These are phyloP conservation scores for Acanthoscelides obtectus DNA, from an alignment of 2,888 invertebrate species.

Conservation along the genomic window DNA sequence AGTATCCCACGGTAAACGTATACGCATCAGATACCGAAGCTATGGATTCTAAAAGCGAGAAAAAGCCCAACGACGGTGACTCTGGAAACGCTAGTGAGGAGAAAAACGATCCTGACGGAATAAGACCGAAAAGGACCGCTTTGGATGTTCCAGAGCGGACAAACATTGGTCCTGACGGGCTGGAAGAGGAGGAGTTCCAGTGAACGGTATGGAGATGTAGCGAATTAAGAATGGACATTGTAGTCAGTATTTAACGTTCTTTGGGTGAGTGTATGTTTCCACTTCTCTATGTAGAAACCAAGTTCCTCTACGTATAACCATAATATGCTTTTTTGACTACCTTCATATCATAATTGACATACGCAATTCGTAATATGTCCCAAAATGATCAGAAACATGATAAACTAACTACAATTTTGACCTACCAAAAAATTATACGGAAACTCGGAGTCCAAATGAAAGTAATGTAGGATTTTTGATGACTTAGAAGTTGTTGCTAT, in stretches of 20 bases:
- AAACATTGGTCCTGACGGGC: slow-evolving; percentile 23
- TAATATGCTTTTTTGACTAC: no score
- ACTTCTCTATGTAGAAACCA: no score
- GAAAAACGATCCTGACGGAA: background rate
- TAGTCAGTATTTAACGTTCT: background rate
- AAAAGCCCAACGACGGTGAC: background rate
- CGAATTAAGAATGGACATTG: background rate
- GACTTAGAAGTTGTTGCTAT: no score
- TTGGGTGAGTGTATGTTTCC: background rate
- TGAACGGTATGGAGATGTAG: background rate
- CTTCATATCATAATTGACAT: no score
- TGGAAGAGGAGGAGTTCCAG: slow-evolving; percentile 20
- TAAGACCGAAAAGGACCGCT: slow-evolving; percentile 11
- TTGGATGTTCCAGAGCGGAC: slow-evolving; percentile 18
- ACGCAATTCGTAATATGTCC: no score
- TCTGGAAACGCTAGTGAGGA: background rate
- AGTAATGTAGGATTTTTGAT: no score
- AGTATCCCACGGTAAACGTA: background rate
- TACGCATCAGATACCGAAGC: background rate
- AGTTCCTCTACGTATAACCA: no score
- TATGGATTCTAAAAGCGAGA: background rate
- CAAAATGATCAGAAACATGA: no score
- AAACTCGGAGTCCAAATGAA: no score
- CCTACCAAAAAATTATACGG: no score
- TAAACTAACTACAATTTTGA: no score